Evolutionary conservation across 2,113 vertebrate genomes (phyloP).

Genomic region (Struthidea cinerea): DNA sequence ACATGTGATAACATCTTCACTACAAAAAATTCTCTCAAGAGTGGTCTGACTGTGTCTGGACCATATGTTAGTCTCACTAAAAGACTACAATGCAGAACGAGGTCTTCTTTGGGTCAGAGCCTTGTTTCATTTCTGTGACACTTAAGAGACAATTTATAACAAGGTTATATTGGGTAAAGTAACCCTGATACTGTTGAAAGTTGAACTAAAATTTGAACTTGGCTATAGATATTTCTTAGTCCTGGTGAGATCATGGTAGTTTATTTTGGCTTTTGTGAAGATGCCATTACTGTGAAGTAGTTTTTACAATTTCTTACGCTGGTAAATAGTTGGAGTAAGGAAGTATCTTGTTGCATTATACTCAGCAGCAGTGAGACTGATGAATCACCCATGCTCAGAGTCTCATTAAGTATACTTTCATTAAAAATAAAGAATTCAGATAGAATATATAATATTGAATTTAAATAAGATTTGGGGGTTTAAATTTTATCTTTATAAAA

Average conservation of each 20-base stretch:
- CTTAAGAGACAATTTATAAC: constrained; percentile 33
- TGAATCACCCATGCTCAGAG: neutral
- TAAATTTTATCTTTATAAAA: constrained; percentile 79
- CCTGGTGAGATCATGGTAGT: neutral
- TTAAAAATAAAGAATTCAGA: constrained; percentile 71
- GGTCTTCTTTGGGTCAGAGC: constrained; percentile 11
- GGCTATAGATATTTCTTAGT: neutral
- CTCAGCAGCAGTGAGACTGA: constrained; percentile 35
- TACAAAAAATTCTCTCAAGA: neutral
- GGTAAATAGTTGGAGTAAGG: constrained; percentile 31
- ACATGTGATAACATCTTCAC: constrained; percentile 10
- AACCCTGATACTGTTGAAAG: neutral
- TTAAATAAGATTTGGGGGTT: constrained; percentile 74
- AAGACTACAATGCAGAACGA: neutral
- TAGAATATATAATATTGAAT: constrained; percentile 79
- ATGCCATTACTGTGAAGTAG: constrained; percentile 59
- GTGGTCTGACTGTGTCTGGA: neutral
- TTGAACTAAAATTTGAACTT: neutral
- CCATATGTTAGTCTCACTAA: constrained; percentile 28
- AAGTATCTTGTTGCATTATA: constrained; percentile 13
- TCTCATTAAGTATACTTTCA: constrained; percentile 66
- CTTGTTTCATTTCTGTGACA: constrained; percentile 41
- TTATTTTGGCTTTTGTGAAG: constrained; percentile 9
- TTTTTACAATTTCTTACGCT: constrained; percentile 56
- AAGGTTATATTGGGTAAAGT: neutral